Percentiles rank a stretch among this genome's conserved stretches.
Conservation (phyloP, 1,140 invertebrate species). For the Rhynchophorus ferrugineus region DNA sequence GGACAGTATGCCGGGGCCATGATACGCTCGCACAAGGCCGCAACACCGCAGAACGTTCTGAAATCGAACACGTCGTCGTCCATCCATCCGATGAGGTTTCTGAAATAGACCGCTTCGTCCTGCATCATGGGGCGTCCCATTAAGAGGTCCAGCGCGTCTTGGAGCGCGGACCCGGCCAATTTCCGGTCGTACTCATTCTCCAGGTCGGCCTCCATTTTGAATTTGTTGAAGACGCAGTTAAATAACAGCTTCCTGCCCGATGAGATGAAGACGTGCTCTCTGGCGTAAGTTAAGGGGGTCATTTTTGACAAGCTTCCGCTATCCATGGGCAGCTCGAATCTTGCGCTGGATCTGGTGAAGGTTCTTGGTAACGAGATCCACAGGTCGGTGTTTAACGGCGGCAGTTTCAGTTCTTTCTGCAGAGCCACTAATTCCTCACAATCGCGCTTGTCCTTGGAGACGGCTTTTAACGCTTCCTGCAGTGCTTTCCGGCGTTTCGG, state of each 20-base stretch:
- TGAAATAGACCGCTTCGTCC: conserved; percentile 44
- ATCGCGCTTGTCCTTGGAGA: conserved; percentile 60
- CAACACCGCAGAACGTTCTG: conserved; percentile 59
- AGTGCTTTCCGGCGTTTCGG: conserved; percentile 48
- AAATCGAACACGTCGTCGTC: conserved; percentile 49
- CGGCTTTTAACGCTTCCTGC: conserved; percentile 54
- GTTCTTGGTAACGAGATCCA: conserved; percentile 53
- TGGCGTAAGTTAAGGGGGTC: conserved; percentile 54
- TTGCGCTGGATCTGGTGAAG: conserved; percentile 54
- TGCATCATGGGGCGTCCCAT: conserved; percentile 50
- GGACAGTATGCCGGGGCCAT: conserved; percentile 36
- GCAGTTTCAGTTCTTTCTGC: conserved; percentile 64
- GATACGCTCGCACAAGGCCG: conserved; percentile 56
- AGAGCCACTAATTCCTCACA: conserved; percentile 88
- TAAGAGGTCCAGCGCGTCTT: conserved; percentile 50
- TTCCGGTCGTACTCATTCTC: conserved; percentile 36
- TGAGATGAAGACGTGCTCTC: conserved; percentile 51
- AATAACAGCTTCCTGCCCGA: conserved; percentile 56
- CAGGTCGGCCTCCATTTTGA: conserved; percentile 38
- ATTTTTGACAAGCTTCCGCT: conserved; percentile 47
- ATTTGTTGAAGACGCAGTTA: conserved; percentile 46
- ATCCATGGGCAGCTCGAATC: conserved; percentile 58
- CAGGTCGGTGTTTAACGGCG: conserved; percentile 42
- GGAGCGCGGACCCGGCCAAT: conserved; percentile 41
- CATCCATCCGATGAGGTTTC: conserved; percentile 45